Evolutionary conservation across 1,140 invertebrate species (phyloP), one percentile per base, ranked within the genome.

Genomic region (Heliconius hermathena): DNA sequence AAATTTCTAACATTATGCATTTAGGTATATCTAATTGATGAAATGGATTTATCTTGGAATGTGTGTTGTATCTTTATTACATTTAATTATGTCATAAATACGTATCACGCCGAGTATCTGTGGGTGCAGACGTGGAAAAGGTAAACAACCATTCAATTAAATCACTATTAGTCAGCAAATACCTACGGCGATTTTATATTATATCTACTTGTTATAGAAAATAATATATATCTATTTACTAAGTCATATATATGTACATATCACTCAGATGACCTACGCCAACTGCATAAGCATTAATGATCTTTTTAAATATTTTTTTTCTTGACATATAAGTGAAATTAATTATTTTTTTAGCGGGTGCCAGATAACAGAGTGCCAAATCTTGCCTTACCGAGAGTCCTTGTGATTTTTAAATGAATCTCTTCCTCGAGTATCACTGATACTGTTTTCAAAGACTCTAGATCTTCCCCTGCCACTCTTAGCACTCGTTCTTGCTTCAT

Each of bases 31-130:
- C 0, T 33, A 71, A 71, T 33, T 18, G 66, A 16, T 72, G 71
- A 74, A 54, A 38, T 8, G 73, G 46, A 80, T 82, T 80, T 77
- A 77, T 18, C 49, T 76, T 79, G 29, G 77, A 78, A 73, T 76
- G 72, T 54, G 38, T 52, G 33, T 66, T 78, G 74, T 84, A 84
- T 84, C 83, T 79, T 82, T 82, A 79, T 84, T 76, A 70, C 73
- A 57, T 52, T 76, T 74, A 70, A 81, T 84, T 74, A 80, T 78
- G 77, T 82, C 79, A 79, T 84, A 81, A 84, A 80, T 81, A 83
- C 74, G 41, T 82, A 82, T 84, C 81, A 84, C 83, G 76, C 66
- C 41, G 33, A 54, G 70, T 49, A 60, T 73, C 77, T 54, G 74
- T 82, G 81, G 73, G 71, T 72, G 71, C 66, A 79, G 81, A 82